Base-by-base conservation (phyloP, 2,888 invertebrate species). In the Tenthredo livida region DNA sequence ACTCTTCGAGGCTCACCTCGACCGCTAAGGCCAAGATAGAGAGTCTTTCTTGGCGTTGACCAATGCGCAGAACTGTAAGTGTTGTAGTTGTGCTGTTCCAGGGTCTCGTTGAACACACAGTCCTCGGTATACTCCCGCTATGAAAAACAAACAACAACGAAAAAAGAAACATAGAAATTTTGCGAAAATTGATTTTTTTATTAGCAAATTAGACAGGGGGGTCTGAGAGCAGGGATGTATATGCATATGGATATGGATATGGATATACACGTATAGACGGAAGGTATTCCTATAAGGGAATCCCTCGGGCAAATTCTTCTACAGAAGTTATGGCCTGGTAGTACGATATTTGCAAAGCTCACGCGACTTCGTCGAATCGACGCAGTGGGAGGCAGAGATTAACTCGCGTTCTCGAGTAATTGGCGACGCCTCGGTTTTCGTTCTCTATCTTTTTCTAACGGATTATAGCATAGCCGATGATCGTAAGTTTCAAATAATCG, bases 21-120 rank as follows among this genome's bases (percentile, higher is more conserved):
- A 88, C 96, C 95, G 94, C 97, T 96, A 88, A 97, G 94, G 87
- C 97, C 97, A 93, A 97, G 94, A 94, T 96, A 97, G 88, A 96
- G 94, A 82, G 97, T 96, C 85, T 93, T 93, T 90, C 96, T 96
- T 92, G 94, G 94, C 90, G 95, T 95, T 86, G 96, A 96, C 94
- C 96, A 96, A 93, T 96, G 96, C 86, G 95, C 95, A 89, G 96
- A 96, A 90, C 97, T 96, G 94, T 97, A 98, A 85, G 97, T 97
- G 93, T 97, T 97, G 94, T 97, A 97, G 93, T 97, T 96, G 94
- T 97, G 96, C 93, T 96, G 96, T 93, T 97, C 97, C 94, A 97
- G 96, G 93, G 96, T 96, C 94, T 97, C 97, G 94, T 97, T 97
- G 95, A 97, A 97, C 93, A 97, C 95, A 94, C 97, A 98, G 91